Evolutionary conservation across 2,797 vertebrate species (phyloP).

Genomic region (Bradypus variegatus): DNA sequence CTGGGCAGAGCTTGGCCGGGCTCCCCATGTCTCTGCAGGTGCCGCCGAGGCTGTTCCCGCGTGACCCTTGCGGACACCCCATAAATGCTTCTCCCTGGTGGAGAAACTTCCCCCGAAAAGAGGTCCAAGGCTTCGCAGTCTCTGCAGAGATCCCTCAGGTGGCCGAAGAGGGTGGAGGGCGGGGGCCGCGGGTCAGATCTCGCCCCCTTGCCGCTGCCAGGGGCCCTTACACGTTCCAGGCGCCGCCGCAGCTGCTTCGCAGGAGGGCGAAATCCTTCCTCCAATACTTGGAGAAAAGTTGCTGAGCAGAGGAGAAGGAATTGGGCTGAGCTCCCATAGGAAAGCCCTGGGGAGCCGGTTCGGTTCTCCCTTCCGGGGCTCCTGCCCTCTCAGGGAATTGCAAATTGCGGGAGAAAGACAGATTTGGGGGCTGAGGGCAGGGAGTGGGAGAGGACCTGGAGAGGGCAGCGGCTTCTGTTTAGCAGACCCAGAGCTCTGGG

Average conservation of each 20-base stretch:
- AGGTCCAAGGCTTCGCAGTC: neutral
- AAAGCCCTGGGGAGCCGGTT: neutral
- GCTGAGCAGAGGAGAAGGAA: neutral
- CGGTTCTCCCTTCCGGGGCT: neutral
- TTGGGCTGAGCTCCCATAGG: neutral
- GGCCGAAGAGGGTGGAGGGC: neutral
- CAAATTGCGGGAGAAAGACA: neutral
- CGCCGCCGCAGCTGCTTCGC: neutral
- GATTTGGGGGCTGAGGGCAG: neutral
- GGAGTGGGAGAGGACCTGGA: neutral
- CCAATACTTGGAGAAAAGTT: slow-evolving; percentile 25
- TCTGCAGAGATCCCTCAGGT: neutral
- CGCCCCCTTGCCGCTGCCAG: neutral
- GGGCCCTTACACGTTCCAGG: neutral
- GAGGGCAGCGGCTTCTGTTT: neutral
- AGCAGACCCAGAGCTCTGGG: neutral
- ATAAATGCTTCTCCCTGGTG: neutral
- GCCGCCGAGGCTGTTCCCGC: accelerated
- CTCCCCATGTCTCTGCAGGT: neutral
- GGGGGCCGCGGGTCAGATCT: neutral
- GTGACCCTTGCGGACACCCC: accelerated
- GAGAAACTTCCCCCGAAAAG: neutral
- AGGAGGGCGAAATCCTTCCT: neutral
- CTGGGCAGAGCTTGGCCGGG: neutral
- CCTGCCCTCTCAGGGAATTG: neutral